phyloP scores from a whole-genome alignment of 2,888 invertebrate species.

The Siphlonurus alternatus region DNA sequence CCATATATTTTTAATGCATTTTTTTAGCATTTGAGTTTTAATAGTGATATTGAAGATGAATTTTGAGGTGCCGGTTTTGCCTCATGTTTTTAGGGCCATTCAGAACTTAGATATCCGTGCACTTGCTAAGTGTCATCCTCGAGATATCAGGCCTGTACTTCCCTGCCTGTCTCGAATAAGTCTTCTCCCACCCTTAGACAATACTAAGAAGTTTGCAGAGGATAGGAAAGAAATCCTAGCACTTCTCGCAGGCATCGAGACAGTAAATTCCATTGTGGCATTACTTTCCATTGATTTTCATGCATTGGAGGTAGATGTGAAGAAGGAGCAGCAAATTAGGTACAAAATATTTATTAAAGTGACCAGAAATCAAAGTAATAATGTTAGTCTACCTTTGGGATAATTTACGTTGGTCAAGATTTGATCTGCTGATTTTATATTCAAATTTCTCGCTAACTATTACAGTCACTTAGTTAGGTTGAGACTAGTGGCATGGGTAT shows the following conservation, averaged over 20 bases:
- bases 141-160: slow-evolving; percentile 74
- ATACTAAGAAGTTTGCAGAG: slow-evolving; percentile 64
- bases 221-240: slow-evolving; percentile 75
- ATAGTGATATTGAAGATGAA: slow-evolving; percentile 23
- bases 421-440: slow-evolving; percentile 1
- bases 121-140: slow-evolving; percentile 51
- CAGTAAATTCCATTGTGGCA: slow-evolving; percentile 87
- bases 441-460: not conserved
- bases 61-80: slow-evolving; percentile 33
- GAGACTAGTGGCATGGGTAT: no score
- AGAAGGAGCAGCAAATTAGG: slow-evolving; percentile 80
- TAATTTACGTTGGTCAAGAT: no score
- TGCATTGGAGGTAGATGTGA: slow-evolving; percentile 76
- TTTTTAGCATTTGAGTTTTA: no score
- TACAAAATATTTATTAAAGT: no score
- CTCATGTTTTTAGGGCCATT: slow-evolving; percentile 58
- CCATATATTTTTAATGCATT: no score
- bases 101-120: slow-evolving; percentile 66
- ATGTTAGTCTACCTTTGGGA: no score
- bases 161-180: slow-evolving; percentile 91
- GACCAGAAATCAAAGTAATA: no score
- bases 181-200: slow-evolving; percentile 70
- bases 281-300: slow-evolving; percentile 89
- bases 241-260: slow-evolving; percentile 79
- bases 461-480: no score